Percentiles rank a stretch among this genome's conserved stretches.
These are phyloP conservation scores for Calliopsis andreniformis DNA, from an alignment of 1,140 invertebrate genomes.

Conservation along the genomic window DNA sequence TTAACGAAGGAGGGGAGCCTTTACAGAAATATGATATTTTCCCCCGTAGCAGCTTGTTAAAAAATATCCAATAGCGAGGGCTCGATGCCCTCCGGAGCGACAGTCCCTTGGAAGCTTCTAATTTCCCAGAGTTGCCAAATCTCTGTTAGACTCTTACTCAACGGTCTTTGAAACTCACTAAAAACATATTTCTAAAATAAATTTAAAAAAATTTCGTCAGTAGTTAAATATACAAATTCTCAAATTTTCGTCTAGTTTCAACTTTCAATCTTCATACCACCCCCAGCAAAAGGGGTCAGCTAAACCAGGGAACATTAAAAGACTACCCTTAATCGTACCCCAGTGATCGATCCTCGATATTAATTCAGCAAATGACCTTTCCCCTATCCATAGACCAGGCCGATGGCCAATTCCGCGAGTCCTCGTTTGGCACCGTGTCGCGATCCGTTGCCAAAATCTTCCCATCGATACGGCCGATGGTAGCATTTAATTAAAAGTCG, in stretches of 20 bases:
- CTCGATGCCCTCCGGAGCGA: slow-evolving; percentile 63
- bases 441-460: slow-evolving; percentile 35
- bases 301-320: not conserved
- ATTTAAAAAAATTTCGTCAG: no score
- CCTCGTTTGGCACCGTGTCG: slow-evolving; percentile 27
- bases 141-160: not conserved
- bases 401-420: slow-evolving; percentile 30
- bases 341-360: slow-evolving; percentile 45
- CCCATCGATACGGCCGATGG: slow-evolving; percentile 10
- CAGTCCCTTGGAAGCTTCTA: slow-evolving; percentile 49
- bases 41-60: slow-evolving; percentile 70
- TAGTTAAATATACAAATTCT: no score
- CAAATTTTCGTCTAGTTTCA: no score
- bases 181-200: no score
- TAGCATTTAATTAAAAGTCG: slow-evolving; percentile 64
- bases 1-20: slow-evolving; percentile 53
- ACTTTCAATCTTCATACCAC: no score
- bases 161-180: not conserved
- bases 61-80: slow-evolving; percentile 72
- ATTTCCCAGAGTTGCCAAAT: slow-evolving; percentile 65
- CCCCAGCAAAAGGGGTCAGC: no score
- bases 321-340: no score
- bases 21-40: slow-evolving; percentile 77
- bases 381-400: not conserved
- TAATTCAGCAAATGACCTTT: slow-evolving; percentile 29